Evolutionary conservation across 2,888 invertebrate species (phyloP).

Genomic region (Nomada flava): DNA sequence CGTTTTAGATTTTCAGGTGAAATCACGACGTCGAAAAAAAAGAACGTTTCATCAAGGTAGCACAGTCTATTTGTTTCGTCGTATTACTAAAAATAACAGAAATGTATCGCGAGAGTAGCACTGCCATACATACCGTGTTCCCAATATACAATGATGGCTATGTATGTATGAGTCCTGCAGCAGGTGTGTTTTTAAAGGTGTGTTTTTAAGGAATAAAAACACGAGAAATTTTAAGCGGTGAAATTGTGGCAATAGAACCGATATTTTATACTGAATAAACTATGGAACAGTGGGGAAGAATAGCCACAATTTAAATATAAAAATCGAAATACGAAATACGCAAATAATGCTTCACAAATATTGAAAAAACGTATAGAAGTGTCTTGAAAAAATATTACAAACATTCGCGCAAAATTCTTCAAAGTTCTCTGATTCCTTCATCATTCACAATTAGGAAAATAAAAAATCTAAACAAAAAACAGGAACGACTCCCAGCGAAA

Average conservation of each 20-base stretch:
- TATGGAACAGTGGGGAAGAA: no score
- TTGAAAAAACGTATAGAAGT: no score
- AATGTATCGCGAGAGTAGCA: not conserved
- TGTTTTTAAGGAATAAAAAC: slow-evolving; percentile 36
- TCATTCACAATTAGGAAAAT: not conserved
- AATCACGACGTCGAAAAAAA: not conserved
- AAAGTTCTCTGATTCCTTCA: not conserved
- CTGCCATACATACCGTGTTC: no score
- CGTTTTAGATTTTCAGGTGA: not conserved
- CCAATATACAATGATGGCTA: no score
- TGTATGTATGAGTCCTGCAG: no score
- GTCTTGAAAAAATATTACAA: no score
- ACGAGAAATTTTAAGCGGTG: slow-evolving; percentile 9
- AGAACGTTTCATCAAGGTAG: not conserved
- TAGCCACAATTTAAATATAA: no score
- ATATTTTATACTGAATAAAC: not conserved
- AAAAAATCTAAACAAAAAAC: not conserved
- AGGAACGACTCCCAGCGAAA: not conserved
- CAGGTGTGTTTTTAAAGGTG: not conserved
- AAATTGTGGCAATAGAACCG: not conserved
- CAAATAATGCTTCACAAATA: no score
- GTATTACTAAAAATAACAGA: slow-evolving; percentile 28
- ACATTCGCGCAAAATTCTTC: not conserved
- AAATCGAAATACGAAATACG: no score
- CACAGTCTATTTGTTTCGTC: not conserved